These are phyloP conservation scores for Aphaenogaster ashmeadi DNA, from an alignment of 1,140 invertebrate species.

Conservation along the genomic window DNA sequence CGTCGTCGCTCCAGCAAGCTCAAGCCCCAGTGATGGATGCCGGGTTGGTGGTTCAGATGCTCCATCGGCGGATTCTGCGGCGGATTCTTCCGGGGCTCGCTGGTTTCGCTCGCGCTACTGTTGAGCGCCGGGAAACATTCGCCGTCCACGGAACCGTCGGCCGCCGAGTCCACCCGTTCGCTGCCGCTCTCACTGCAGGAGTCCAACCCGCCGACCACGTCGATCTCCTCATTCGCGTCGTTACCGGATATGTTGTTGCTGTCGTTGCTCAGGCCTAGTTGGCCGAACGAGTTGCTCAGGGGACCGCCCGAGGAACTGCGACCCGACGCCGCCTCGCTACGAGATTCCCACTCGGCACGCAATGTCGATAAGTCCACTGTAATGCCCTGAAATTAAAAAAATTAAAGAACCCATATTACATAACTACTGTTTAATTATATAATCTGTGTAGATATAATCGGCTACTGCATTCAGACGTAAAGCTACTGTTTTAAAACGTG, in stretches of 20 bases:
- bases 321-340: conserved; percentile 86
- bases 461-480: neutral
- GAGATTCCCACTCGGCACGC: conserved; percentile 92
- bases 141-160: conserved; percentile 89
- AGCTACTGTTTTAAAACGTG: neutral
- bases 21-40: conserved; percentile 85
- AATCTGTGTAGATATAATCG: neutral
- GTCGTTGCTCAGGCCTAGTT: conserved; percentile 88
- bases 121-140: conserved; percentile 81
- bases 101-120: conserved; percentile 48
- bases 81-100: conserved; percentile 68
- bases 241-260: conserved; percentile 90
- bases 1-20: conserved; percentile 84
- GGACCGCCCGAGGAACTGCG: conserved; percentile 76
- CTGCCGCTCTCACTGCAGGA: conserved; percentile 88
- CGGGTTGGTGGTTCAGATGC: conserved; percentile 84
- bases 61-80: conserved; percentile 75
- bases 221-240: conserved; percentile 92
- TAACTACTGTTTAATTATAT: neutral
- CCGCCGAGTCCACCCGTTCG: conserved; percentile 89
- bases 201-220: conserved; percentile 91
- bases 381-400: conserved; percentile 89
- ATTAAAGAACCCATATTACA: neutral
- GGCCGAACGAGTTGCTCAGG: conserved; percentile 77
- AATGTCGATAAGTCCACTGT: conserved; percentile 95